Evolutionary conservation across 2,113 vertebrate species (phyloP), one percentile per base, ranked within the genome.

Genomic region (Heteronetta atricapilla): DNA sequence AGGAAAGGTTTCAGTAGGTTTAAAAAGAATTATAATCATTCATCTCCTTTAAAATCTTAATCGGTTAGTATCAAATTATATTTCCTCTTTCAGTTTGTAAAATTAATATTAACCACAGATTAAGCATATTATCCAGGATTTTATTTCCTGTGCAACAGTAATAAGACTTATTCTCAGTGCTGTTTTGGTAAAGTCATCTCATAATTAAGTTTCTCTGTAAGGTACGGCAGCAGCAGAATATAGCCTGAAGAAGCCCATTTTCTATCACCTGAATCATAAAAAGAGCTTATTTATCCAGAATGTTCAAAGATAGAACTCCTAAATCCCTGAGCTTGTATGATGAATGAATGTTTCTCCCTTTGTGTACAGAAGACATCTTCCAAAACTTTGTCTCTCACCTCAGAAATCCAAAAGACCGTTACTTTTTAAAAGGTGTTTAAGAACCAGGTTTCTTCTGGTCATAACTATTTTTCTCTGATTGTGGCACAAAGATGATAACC

Each of bases 41-140:
- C 66, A 26, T 70, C 38, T 63, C 9, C 70, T 82, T 88, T 86
- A 44, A 86, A 86, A 46, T 64, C 53, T 80, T 74, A 86, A 26
- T 50, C 72, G 22, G 21, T 76, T 82, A 42, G 3, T 69, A 85
- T 69, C 6, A 62, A 93, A 86, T 69, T 50, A 29, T 56, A 77
- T 20, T 11, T 79, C 17, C 62, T 76, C 63, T 82, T 88, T 62
- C 44, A 62, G 36, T 66, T 83, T 73, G 50, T 8, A 70, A 77
- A 78, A 73, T 72, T 92, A 68, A 34, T 64, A 83, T 74, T 88
- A 83, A 73, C 70, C 88, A 31, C 18, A 72, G 62, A 59, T 88
- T 73, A 83, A 86, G 44, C 6, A 22, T 64, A 53, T 50, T n/a
- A 55, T 44, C 55, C 20, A 53, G 44, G 50, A 82, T 83, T 90